A percentile compares a stretch with the other conserved stretches of the same genome.
These are phyloP conservation scores for Bombus consobrinus DNA, from an alignment of 1,140 invertebrate genomes.

Conservation along the genomic window DNA sequence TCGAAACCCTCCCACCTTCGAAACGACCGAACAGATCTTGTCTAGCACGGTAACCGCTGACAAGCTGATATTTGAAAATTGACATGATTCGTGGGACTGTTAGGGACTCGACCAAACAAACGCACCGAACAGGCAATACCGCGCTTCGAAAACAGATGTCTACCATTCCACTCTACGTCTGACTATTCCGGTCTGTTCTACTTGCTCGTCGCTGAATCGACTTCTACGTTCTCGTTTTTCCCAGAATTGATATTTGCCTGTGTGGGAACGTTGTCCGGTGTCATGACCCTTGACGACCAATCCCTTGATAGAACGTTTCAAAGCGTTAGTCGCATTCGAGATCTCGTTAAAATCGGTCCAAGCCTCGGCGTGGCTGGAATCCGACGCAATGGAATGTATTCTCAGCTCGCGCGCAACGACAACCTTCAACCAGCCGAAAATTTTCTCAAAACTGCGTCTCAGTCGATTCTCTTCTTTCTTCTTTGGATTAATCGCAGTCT, in stretches of 20 bases:
- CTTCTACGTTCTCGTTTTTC: too few relatives aligned
- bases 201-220: too few relatives aligned
- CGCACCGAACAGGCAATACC: not conserved
- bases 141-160: not conserved
- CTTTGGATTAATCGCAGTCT: conserved; percentile 82
- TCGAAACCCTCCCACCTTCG: not conserved
- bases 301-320: not conserved
- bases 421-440: not conserved
- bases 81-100: conserved; percentile 18
- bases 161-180: too few relatives aligned
- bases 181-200: too few relatives aligned
- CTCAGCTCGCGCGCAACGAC: not conserved
- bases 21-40: conserved; percentile 2
- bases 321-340: conserved; percentile 10
- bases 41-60: too few relatives aligned
- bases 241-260: not conserved
- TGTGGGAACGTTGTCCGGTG: not conserved
- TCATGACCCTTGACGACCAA: not conserved
- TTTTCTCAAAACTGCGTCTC: conserved; percentile 45
- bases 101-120: not conserved
- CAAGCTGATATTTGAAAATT: conserved; percentile 13
- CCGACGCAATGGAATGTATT: conserved; percentile 62
- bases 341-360: not conserved
- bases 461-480: conserved; percentile 75
- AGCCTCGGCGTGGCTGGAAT: not conserved